phyloP scores from a whole-genome alignment of 2,888 invertebrate genomes.

The Caenorhabditis sp. region DNA sequence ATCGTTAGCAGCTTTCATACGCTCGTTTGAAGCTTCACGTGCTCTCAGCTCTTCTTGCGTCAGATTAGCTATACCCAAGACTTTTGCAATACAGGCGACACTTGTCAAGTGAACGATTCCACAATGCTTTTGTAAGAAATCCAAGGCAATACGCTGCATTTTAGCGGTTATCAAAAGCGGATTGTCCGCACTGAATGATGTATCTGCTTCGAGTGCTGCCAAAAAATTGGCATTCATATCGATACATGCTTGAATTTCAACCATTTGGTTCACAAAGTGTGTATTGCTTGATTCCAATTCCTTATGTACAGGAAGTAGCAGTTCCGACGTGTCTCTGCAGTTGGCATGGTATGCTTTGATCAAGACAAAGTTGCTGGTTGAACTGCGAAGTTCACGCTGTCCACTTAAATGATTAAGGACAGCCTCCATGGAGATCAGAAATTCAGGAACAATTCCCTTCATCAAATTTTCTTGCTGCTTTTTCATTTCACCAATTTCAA shows the following conservation, averaged over 20 bases:
- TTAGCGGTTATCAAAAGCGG: not conserved
- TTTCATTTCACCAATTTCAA: conserved; percentile 25
- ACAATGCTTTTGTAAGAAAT: conserved; percentile 8
- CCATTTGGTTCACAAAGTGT: conserved; percentile 27
- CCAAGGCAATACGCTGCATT: conserved; percentile 7
- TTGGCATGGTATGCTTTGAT: conserved; percentile 25
- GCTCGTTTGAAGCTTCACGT: too few relatives aligned
- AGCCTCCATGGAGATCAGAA: conserved; percentile 6
- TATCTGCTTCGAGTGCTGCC: not conserved
- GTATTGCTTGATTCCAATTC: conserved; percentile 6
- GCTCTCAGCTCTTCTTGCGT: not conserved
- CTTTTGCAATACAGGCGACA: conserved; percentile 26
- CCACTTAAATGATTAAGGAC: conserved; percentile 14
- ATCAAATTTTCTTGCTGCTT: conserved; percentile 34
- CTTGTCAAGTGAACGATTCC: conserved; percentile 45
- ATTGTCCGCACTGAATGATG: not conserved
- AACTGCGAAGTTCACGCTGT: too few relatives aligned
- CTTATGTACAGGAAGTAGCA: not conserved
- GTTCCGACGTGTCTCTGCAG: conserved; percentile 1
- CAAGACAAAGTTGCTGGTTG: not conserved
- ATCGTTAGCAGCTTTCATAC: not conserved
- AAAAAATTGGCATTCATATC: not conserved
- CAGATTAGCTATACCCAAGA: not conserved
- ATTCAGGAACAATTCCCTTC: conserved; percentile 23
- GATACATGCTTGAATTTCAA: conserved; percentile 1